These are phyloP conservation scores for Nymphalis urticae DNA, from an alignment of 2,888 invertebrate genomes.

Conservation along the genomic window DNA sequence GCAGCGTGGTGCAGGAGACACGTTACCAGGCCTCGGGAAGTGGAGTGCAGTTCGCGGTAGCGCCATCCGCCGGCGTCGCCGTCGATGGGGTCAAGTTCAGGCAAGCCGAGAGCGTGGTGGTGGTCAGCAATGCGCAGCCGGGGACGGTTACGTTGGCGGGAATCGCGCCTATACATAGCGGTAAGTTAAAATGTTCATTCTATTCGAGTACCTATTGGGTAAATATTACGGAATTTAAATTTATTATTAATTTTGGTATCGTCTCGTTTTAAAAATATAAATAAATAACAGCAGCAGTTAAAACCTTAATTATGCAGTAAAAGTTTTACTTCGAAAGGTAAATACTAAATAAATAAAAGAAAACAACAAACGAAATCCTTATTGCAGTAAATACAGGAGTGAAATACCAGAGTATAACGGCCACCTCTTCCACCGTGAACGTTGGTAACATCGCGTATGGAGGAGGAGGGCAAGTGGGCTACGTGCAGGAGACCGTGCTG, in stretches of 20 bases:
- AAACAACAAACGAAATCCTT: too few relatives aligned
- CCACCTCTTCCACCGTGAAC: slow-evolving; percentile 69
- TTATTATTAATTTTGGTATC: too few relatives aligned
- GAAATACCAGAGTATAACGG: slow-evolving; percentile 77
- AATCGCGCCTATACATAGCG: slow-evolving; percentile 71
- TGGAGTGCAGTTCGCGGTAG: slow-evolving; percentile 67
- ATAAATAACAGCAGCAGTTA: too few relatives aligned
- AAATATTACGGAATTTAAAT: too few relatives aligned
- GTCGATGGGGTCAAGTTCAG: slow-evolving; percentile 84
- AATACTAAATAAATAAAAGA: background rate
- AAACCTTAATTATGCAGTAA: too few relatives aligned
- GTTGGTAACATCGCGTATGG: slow-evolving; percentile 72
- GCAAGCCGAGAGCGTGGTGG: slow-evolving; percentile 77
- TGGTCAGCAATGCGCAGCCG: slow-evolving; percentile 77
- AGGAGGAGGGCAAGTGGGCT: slow-evolving; percentile 67
- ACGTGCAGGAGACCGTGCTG: slow-evolving; percentile 61
- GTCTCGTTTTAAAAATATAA: too few relatives aligned
- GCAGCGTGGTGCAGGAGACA: slow-evolving; percentile 68
- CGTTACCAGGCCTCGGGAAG: slow-evolving; percentile 63
- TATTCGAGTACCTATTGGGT: too few relatives aligned
- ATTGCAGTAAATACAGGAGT: slow-evolving; percentile 71
- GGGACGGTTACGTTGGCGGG: slow-evolving; percentile 69
- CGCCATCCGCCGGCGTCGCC: slow-evolving; percentile 52
- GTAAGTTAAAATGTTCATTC: slow-evolving; percentile 41
- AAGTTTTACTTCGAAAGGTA: too few relatives aligned